Base-by-base conservation (phyloP, 1,140 invertebrate genomes). In the Atopsyche davidsoni region DNA sequence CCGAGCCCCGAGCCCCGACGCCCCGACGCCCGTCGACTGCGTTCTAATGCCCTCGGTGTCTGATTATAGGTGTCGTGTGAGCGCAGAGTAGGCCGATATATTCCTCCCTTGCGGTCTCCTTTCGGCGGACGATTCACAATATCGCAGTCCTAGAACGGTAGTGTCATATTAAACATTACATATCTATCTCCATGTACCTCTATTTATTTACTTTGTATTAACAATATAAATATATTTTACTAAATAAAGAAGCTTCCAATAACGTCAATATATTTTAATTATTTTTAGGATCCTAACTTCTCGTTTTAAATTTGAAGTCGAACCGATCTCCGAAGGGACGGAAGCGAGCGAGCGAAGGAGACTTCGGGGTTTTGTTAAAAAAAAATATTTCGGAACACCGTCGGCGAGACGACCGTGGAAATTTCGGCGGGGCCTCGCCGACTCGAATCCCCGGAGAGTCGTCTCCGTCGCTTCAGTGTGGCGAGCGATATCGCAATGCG, bases 1-100 rank as follows among this genome's bases (percentile, higher is more conserved):
- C n/a, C n/a, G n/a, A n/a, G n/a, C n/a, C n/a, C n/a, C n/a, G n/a
- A n/a, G n/a, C n/a, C n/a, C n/a, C n/a, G n/a, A n/a, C n/a, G n/a
- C n/a, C n/a, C n/a, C n/a, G n/a, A n/a, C n/a, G 25, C 25, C 7
- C 7, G 13, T 28, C 7, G 13, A 28, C 13, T 28, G 42, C 23
- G 23, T 47, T 51, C 42, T 55, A 55, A 55, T 55, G 10, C n/a
- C 23, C 16, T 43, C 41, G 22, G 17, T 51, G 38, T 61, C 53
- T 60, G 55, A 56, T 63, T 63, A 58, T 63, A 63, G 61, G 61
- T 63, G 55, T 60, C 61, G 57, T 63, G 59, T 63, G 61, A 63
- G 51, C 59, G 60, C 60, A 51, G 58, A 57, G 40, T 48, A 53
- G 44, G 32, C 42, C 38, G 34, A 44, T 46, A 22, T 35, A 46